phyloP scores from a whole-genome alignment of 1,140 invertebrate genomes.

The Drosophila tristis region DNA sequence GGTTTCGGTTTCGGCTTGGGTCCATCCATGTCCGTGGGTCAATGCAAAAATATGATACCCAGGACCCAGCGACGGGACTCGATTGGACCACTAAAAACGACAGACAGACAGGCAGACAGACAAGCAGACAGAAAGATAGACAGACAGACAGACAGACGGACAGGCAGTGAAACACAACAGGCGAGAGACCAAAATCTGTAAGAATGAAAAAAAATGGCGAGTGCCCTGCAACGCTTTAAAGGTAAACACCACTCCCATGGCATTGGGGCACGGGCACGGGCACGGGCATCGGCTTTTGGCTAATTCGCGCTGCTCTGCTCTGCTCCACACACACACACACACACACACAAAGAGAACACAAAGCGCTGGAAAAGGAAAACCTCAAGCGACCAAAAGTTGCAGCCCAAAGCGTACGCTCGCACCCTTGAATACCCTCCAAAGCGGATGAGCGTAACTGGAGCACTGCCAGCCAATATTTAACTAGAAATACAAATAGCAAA shows the following conservation, averaged over 20 bases:
- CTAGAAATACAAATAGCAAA: no score
- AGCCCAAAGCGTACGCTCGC: neutral
- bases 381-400: neutral
- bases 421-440: neutral
- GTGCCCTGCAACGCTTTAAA: slow-evolving; percentile 60
- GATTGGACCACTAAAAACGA: slow-evolving; percentile 6
- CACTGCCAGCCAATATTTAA: no score
- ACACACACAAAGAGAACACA: slow-evolving; percentile 33
- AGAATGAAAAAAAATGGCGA: slow-evolving; percentile 69
- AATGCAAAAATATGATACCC: slow-evolving; percentile 74
- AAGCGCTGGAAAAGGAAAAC: neutral
- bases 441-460: no score
- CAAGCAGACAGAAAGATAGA: no score
- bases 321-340: slow-evolving; percentile 2
- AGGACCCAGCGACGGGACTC: slow-evolving; percentile 20
- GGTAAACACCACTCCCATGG: slow-evolving; percentile 64
- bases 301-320: slow-evolving; percentile 67
- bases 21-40: slow-evolving; percentile 36
- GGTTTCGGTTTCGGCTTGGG: neutral
- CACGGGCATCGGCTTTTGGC: slow-evolving; percentile 69
- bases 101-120: neutral
- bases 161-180: slow-evolving; percentile 19
- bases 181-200: slow-evolving; percentile 19
- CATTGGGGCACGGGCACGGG: slow-evolving; percentile 32
- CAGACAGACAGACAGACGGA: slow-evolving; percentile 19